Evolutionary conservation across 2,797 vertebrate species (phyloP), one percentile per base, ranked within the genome.

Genomic region (Gobionotothen gibberifrons): DNA sequence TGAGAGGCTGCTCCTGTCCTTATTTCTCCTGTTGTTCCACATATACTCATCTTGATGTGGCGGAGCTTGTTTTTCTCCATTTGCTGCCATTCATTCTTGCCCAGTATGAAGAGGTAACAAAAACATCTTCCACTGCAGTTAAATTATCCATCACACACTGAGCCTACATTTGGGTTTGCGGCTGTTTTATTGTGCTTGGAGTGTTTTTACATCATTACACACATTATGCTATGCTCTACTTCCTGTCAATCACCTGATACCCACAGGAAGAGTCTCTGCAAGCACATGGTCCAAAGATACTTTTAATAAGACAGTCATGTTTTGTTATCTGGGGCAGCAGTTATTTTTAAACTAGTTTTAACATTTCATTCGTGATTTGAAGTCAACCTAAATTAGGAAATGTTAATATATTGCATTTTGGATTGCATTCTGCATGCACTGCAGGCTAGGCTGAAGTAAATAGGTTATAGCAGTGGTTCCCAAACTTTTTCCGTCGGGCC

Each of bases 231-330:
- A 76, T 17, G 64, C 78, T 85, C 72, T 51, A 80, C 70, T 86
- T 85, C 68, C 79, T 86, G 79, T 80, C 79, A 87, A 77, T 84
- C 84, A 84, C 74, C 82, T 84, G 83, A 69, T 83, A 75, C 77
- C 68, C 78, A 82, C 67, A 72, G 67, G 76, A 86, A 59, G 36
- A 65, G 54, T 43, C 7, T 65, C 19, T 66, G 65, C 16, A 5
- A 59, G 67, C 60, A 53, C 72, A 64, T 61, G 65, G 55, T 61
- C 40, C 22, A 36, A 9, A 36, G 68, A 36, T 21, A 74, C 59
- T 46, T 26, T 57, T 59, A 65, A 59, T 44, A 63, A 63, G 36
- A 77, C 53, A 39, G 59, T 51, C 10, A 7, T 14, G 21, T 54
- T 43, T 59, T 56, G 29, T 75, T 75, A 70, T 85, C 40, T 77